Percentiles rank a stretch among this genome's conserved stretches.
These are phyloP conservation scores for Phaetusa simplex DNA, from an alignment of 2,113 vertebrate species.

Conservation along the genomic window DNA sequence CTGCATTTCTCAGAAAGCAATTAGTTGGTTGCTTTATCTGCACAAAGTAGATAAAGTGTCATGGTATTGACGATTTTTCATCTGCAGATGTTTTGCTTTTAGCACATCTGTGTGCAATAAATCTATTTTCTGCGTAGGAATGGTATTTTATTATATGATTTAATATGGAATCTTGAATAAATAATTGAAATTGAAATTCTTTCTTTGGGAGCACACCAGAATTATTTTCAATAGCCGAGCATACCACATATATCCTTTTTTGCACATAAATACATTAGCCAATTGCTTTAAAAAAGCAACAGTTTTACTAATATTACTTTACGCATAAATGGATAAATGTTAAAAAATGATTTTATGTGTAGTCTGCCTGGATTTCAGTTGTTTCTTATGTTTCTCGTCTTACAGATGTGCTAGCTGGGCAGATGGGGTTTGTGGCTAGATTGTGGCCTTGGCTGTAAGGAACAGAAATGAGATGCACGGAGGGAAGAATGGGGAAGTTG, in stretches of 20 bases:
- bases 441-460: not conserved
- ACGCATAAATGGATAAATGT: not conserved
- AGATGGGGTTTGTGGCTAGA: not conserved
- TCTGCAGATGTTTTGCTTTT: slow-evolving; percentile 67
- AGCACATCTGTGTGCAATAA: slow-evolving; percentile 75
- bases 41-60: slow-evolving; percentile 14
- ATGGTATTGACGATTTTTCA: slow-evolving; percentile 39
- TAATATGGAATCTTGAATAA: slow-evolving; percentile 74
- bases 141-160: slow-evolving; percentile 73
- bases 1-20: slow-evolving; percentile 35
- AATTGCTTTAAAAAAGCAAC: not conserved
- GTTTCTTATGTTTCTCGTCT: not conserved
- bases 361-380: not conserved
- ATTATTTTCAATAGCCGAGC: slow-evolving; percentile 38
- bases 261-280: not conserved
- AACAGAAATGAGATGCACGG: not conserved
- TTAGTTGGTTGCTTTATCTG: slow-evolving; percentile 35
- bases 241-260: not conserved
- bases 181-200: slow-evolving; percentile 68
- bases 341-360: not conserved
- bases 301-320: not conserved
- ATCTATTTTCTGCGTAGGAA: slow-evolving; percentile 68
- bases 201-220: slow-evolving; percentile 60
- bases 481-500: not conserved
- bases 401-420: not conserved